Evolutionary conservation across 1,140 invertebrate species (phyloP), one percentile per base, ranked within the genome.

Genomic region (Leguminivora glycinivorella): DNA sequence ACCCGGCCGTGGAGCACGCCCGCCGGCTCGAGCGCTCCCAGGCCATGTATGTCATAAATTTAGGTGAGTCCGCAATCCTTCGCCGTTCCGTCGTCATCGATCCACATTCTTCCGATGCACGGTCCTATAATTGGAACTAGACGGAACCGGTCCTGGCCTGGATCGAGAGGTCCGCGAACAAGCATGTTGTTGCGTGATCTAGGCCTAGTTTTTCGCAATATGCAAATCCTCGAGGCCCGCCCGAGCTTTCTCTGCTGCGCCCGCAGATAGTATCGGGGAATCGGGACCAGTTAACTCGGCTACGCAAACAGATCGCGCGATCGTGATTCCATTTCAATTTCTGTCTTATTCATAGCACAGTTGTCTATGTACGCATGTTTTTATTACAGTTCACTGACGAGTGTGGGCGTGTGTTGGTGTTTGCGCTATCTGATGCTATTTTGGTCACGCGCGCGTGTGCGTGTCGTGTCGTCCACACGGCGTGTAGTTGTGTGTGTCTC

Each of bases 31-130:
- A 89, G 83, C 87, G 89, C 84, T 89, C 87, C 84, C 89, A 84
- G 87, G 87, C 87, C 83, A 91, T 91, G 89, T 91, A 91, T 87
- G 89, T 91, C 86, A 88, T 91, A 71, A 91, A 91, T 89, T 85
- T 91, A 88, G 89, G 89, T 91, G 85, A 91, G 89, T 85, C 83
- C 85, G 86, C 82, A 79, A 82, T 83, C 81, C 77, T 84, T 73
- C 40, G 68, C 73, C 71, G 72, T 71, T 72, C 70, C 71, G 63
- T 22, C 74, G 63, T 72, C 68, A 72, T 29, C 69, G 76, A 75
- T 85, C 77, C 71, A 83, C 84, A 84, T 85, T 90, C 84, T 77
- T 75, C 75, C 67, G 73, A 67, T 56, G 31, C 63, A 72, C 71
- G 73, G 58, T 63, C 79, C 81, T 82, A 83, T 81, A 84, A 86